Percentiles rank a stretch among this genome's conserved stretches.
These are phyloP conservation scores for Alcis repandata DNA, from an alignment of 2,888 invertebrate species.

Conservation along the genomic window DNA sequence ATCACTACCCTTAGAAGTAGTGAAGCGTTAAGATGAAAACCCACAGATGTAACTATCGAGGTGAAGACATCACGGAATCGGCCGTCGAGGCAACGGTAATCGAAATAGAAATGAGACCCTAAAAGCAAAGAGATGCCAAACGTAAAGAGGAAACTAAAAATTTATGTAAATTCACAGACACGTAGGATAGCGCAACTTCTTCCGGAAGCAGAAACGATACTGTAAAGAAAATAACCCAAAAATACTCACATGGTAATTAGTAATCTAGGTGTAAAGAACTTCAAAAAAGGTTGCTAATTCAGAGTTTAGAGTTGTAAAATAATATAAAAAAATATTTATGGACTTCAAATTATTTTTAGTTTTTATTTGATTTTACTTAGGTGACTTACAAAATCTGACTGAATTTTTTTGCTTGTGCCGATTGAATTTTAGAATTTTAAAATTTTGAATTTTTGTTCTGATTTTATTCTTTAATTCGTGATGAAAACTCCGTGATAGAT, in stretches of 20 bases:
- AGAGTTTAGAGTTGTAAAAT: conserved; percentile 2
- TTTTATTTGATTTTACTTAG: conserved; percentile 37
- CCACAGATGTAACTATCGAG: too few relatives aligned
- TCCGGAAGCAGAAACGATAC: too few relatives aligned
- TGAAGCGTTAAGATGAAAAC: too few relatives aligned
- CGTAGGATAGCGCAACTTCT: too few relatives aligned
- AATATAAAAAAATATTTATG: conserved; percentile 28
- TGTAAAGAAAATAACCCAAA: conserved; percentile 11
- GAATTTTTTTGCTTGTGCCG: conserved; percentile 14
- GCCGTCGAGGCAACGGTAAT: too few relatives aligned
- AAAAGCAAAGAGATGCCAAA: too few relatives aligned
- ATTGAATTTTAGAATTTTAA: conserved; percentile 15
- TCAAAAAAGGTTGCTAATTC: conserved; percentile 26
- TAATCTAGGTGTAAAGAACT: conserved; percentile 22
- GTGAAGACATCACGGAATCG: too few relatives aligned
- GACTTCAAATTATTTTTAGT: conserved; percentile 36
- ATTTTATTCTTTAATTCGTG: conserved; percentile 13
- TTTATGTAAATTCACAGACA: too few relatives aligned
- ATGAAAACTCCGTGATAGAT: neutral
- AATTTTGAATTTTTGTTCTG: conserved; percentile 21
- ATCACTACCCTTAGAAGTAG: too few relatives aligned
- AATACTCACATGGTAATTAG: conserved; percentile 32
- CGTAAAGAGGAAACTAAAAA: too few relatives aligned
- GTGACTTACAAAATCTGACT: conserved; percentile 36
- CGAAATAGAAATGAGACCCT: too few relatives aligned